phyloP scores from a whole-genome alignment of 2,888 invertebrate genomes.

The Latrodectus hesperus region DNA sequence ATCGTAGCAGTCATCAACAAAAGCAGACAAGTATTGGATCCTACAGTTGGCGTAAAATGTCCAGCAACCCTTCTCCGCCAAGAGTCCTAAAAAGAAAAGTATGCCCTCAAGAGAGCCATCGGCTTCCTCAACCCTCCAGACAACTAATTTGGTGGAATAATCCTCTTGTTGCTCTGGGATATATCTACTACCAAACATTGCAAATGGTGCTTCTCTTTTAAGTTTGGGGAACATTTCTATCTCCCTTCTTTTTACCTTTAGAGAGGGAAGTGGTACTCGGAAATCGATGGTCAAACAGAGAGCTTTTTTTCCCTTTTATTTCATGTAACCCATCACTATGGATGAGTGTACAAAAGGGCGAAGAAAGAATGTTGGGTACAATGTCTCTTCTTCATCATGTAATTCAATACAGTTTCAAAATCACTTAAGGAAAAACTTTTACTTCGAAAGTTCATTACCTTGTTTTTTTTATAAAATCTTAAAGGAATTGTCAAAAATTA shows the following conservation, averaged over 20 bases:
- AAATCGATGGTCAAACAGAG: slow-evolving; percentile 63
- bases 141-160: slow-evolving; percentile 69
- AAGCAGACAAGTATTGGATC: no score
- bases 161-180: slow-evolving; percentile 65
- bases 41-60: not conserved
- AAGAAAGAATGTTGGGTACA: no score
- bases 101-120: slow-evolving; percentile 45
- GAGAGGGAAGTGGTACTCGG: slow-evolving; percentile 2
- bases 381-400: no score
- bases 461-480: no score
- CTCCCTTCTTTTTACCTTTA: not conserved
- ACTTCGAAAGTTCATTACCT: no score
- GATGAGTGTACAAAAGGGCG: no score
- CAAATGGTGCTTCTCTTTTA: slow-evolving; percentile 48
- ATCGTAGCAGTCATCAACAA: no score
- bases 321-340: not conserved
- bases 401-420: no score
- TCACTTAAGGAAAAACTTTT: no score
- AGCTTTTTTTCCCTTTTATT: not conserved
- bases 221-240: slow-evolving; percentile 38
- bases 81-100: slow-evolving; percentile 50
- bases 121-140: slow-evolving; percentile 62
- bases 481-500: no score
- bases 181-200: slow-evolving; percentile 58
- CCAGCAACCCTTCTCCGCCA: slow-evolving; percentile 56